A percentile compares a stretch with the other conserved stretches of the same genome.
Conservation (phyloP, 2,113 vertebrate genomes). For the Megaceryle torquata region DNA sequence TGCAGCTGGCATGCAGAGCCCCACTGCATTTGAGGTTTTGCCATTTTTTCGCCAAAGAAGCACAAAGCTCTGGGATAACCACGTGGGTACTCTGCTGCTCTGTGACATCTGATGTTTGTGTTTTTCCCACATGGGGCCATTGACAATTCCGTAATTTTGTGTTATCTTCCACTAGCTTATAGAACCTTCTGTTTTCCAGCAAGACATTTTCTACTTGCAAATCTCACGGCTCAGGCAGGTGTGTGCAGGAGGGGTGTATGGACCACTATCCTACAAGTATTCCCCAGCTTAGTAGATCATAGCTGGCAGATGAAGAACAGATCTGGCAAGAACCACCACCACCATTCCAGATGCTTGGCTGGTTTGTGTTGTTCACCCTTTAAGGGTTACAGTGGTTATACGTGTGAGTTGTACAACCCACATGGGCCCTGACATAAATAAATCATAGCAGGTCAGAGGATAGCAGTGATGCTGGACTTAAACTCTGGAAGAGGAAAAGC, state of each 20-base stretch:
- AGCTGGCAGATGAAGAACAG: background rate
- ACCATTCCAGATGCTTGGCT: background rate
- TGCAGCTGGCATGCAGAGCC: background rate
- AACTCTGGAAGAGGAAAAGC: background rate
- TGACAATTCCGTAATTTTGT: background rate
- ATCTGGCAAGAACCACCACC: background rate
- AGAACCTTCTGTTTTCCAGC: background rate
- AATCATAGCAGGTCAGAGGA: background rate
- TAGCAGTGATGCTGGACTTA: background rate
- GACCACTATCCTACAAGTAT: background rate
- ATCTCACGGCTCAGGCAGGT: background rate
- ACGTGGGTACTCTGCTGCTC: accelerated
- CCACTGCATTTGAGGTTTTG: background rate
- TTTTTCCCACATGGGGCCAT: background rate
- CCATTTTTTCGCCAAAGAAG: background rate
- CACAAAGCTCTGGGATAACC: background rate
- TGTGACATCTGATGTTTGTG: background rate
- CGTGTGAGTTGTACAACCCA: background rate
- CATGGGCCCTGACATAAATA: background rate
- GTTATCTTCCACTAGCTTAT: background rate
- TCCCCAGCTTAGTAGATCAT: background rate
- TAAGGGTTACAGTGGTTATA: background rate
- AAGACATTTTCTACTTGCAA: background rate
- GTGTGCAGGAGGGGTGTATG: background rate
- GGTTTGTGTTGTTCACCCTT: background rate